phyloP scores from a whole-genome alignment of 2,113 vertebrate genomes.

The Tachuris rubrigastra region DNA sequence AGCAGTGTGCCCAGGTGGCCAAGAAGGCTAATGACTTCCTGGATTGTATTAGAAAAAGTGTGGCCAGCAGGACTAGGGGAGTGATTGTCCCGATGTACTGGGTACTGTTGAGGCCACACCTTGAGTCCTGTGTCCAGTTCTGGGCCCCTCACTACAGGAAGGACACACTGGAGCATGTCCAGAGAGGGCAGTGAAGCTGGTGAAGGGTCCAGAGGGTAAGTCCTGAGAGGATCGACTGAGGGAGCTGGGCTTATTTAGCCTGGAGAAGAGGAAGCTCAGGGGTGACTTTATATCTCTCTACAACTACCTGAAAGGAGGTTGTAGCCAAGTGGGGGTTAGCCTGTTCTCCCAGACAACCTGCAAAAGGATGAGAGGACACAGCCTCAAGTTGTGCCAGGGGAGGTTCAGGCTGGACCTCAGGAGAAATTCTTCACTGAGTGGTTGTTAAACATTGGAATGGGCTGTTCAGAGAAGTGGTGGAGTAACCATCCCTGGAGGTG shows the following conservation, averaged over 20 bases:
- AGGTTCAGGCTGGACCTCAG: background rate
- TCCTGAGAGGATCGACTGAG: background rate
- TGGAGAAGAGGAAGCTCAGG: background rate
- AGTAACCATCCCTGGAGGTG: background rate
- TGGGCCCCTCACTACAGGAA: background rate
- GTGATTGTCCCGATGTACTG: background rate
- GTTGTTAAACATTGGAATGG: background rate
- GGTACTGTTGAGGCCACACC: background rate
- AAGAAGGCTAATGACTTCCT: background rate
- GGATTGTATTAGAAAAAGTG: background rate
- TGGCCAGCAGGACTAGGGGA: background rate
- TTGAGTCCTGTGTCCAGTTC: background rate
- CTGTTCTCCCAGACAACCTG: background rate
- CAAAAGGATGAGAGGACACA: background rate
- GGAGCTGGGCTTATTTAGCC: background rate
- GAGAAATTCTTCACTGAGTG: background rate
- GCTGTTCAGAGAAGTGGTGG: background rate
- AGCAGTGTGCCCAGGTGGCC: background rate
- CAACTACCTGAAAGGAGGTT: background rate
- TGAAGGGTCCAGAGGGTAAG: background rate
- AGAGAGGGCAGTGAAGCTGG: fast-evolving
- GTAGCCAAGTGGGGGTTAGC: background rate
- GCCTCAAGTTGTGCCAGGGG: background rate
- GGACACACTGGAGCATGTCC: background rate
- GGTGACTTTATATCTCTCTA: background rate